These are phyloP conservation scores for Fukomys damarensis DNA, from an alignment of 2,113 vertebrate genomes.

Conservation along the genomic window DNA sequence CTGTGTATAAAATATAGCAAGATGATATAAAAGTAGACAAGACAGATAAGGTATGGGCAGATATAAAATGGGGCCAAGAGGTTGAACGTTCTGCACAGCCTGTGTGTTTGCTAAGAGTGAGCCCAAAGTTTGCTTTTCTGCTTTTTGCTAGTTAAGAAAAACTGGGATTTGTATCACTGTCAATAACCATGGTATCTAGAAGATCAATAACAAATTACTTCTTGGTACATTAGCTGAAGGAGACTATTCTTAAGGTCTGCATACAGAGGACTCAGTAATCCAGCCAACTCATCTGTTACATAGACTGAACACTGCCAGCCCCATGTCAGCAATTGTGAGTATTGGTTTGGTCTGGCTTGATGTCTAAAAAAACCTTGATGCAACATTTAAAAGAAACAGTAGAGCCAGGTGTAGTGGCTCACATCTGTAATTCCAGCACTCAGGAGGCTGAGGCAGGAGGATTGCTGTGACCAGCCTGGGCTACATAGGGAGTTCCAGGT, in stretches of 20 bases:
- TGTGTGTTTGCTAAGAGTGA: neutral
- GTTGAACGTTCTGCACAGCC: neutral
- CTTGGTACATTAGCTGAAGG: neutral
- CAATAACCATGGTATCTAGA: neutral
- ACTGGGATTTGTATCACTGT: neutral
- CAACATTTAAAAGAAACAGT: neutral
- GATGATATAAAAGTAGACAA: neutral
- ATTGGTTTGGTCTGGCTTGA: constrained; percentile 45
- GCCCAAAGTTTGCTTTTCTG: neutral
- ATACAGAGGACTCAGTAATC: neutral
- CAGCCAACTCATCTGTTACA: neutral
- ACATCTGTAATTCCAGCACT: too few species aligned
- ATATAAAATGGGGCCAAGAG: neutral
- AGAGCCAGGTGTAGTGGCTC: too few species aligned
- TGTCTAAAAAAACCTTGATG: constrained; percentile 14
- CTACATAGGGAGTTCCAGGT: too few species aligned
- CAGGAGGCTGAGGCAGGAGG: too few species aligned
- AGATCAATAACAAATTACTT: neutral
- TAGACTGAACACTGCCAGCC: neutral
- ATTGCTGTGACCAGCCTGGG: too few species aligned
- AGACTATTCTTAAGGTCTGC: neutral
- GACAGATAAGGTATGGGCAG: neutral
- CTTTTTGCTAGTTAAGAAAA: neutral
- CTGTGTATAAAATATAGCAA: neutral
- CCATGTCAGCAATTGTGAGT: neutral